Conservation (phyloP, 2,888 invertebrate species). For the Alloscopus bannaensis region DNA sequence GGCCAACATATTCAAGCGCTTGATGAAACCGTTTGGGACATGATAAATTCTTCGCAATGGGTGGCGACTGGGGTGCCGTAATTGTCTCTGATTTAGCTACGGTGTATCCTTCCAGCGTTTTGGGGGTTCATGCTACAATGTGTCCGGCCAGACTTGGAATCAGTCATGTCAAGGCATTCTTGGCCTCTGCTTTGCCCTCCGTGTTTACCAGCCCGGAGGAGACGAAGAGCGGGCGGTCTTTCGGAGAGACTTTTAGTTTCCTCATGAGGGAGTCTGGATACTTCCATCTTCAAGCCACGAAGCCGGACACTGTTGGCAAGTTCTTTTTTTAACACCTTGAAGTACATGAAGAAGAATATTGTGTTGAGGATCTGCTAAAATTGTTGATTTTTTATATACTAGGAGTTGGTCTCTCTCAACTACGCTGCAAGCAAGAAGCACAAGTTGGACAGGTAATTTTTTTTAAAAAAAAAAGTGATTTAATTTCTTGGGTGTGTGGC, state of each 20-base stretch:
- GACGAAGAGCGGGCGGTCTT: slow-evolving; percentile 72
- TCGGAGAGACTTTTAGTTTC: slow-evolving; percentile 62
- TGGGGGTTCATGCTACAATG: slow-evolving; percentile 82
- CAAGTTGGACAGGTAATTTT: too few relatives aligned
- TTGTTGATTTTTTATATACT: too few relatives aligned
- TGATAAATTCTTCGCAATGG: slow-evolving; percentile 81
- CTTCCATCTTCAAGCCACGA: slow-evolving; percentile 88
- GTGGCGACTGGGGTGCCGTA: slow-evolving; percentile 49
- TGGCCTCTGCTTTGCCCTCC: slow-evolving; percentile 73
- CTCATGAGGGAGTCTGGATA: slow-evolving; percentile 77
- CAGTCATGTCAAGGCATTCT: slow-evolving; percentile 71
- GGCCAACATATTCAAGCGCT: slow-evolving; percentile 80
- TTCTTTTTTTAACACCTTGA: not conserved
- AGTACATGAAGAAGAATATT: too few relatives aligned
- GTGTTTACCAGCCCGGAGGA: slow-evolving; percentile 73
- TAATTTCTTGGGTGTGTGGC: too few relatives aligned
- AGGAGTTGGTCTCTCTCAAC: too few relatives aligned
- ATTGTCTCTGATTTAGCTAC: slow-evolving; percentile 36
- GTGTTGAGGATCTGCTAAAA: too few relatives aligned
- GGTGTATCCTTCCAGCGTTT: slow-evolving; percentile 75
- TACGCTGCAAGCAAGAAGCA: too few relatives aligned
- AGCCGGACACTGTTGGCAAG: slow-evolving; percentile 90
- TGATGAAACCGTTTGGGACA: slow-evolving; percentile 84
- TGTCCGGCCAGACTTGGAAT: slow-evolving; percentile 74
- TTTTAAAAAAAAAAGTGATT: too few relatives aligned